These are phyloP conservation scores for Alosa sapidissima DNA, from an alignment of 2,797 vertebrate genomes.

Conservation along the genomic window DNA sequence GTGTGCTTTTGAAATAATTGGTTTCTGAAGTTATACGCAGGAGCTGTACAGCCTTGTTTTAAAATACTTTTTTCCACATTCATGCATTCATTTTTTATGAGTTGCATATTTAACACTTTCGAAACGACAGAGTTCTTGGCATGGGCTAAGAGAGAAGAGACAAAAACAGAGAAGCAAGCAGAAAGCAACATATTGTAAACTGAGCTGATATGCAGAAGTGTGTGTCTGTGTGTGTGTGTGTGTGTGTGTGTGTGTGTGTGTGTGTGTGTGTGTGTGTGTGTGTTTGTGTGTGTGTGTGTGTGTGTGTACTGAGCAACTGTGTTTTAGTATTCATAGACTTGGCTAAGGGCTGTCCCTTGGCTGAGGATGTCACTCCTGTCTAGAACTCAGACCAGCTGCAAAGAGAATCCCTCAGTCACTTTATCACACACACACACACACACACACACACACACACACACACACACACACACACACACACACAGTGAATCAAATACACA, in stretches of 20 bases:
- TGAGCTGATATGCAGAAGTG: too few relatives aligned
- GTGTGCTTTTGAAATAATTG: neutral
- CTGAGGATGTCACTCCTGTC: neutral
- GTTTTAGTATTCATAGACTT: neutral
- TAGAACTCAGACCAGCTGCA: neutral
- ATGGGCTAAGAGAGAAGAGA: too few relatives aligned
- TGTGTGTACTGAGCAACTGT: neutral
- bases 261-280: constrained; percentile 13
- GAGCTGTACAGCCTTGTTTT: neutral
- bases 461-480: neutral
- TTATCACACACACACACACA: neutral
- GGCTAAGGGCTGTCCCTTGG: neutral
- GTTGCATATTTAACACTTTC: too few relatives aligned
- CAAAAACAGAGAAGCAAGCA: too few relatives aligned
- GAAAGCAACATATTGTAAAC: too few relatives aligned
- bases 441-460: neutral
- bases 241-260: neutral
- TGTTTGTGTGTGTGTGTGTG: constrained; percentile 26
- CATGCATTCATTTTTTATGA: neutral
- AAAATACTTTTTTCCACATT: neutral
- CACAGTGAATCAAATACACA: neutral
- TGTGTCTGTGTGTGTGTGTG: neutral
- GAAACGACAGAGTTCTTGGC: too few relatives aligned
- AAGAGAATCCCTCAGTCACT: neutral
- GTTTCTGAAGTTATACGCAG: neutral